Conservation (phyloP, 2,888 invertebrate genomes). For the Xestia xanthographa region DNA sequence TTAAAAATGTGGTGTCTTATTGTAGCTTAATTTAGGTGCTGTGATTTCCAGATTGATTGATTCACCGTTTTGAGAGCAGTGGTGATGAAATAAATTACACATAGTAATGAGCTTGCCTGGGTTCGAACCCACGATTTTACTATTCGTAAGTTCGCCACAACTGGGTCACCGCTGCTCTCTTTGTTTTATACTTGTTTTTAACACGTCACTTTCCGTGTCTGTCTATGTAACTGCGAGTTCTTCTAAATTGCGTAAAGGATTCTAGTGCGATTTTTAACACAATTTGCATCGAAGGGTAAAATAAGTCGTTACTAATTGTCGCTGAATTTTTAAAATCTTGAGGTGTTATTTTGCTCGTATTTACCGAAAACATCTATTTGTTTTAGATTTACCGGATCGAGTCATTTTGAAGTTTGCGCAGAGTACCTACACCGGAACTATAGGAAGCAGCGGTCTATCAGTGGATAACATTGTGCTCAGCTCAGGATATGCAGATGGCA, state of each 20-base stretch:
- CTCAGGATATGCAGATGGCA: constrained; percentile 72
- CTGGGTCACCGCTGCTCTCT: no score
- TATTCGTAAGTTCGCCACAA: no score
- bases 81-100: no score
- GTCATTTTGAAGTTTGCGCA: constrained; percentile 76
- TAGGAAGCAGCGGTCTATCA: constrained; percentile 69
- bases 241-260: not conserved
- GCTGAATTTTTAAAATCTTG: not conserved
- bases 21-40: not conserved
- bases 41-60: not conserved
- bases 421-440: constrained; percentile 74
- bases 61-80: no score
- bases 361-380: not conserved
- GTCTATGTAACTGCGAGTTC: not conserved
- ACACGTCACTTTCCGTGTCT: not conserved
- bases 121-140: no score
- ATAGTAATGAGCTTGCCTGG: no score
- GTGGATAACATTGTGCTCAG: constrained; percentile 74
- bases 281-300: not conserved
- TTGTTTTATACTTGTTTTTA: not conserved
- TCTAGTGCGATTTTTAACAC: not conserved
- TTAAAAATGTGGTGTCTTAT: not conserved
- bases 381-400: constrained; percentile 27
- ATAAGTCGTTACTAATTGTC: not conserved
- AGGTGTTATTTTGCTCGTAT: not conserved